Evolutionary conservation across 2,797 vertebrate species (phyloP), one percentile per base, ranked within the genome.

Genomic region (Channallabes apus): DNA sequence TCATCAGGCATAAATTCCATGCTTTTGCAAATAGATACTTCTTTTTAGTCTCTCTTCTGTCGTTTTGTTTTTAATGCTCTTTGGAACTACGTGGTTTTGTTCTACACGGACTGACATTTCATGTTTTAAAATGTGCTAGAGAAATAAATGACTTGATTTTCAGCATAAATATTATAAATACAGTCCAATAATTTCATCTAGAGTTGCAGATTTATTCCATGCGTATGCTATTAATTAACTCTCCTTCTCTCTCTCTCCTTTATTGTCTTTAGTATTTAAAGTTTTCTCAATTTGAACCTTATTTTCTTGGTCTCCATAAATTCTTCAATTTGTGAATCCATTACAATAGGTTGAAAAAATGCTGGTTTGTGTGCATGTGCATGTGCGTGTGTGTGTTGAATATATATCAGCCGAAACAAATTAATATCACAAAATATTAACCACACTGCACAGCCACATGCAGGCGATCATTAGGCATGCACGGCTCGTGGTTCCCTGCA

Each of bases 401-500:
- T 69, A 18, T 35, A 68, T 69, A 68, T 65, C 46, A 11, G 9
- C 46, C 2, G 46, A 46, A 46, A 46, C 46, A 46, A 46, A 46
- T 2, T 0, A 46, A 46, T 9, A 46, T 7, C 46, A 46, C 46
- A 46, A 46, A 9, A 46, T 46, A 46, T 46, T 46, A 46, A 96
- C 62, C 80, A 94, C 94, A 54, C 96, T 97, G 90, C 95, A 92
- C 82, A 94, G 86, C 97, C 97, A 98, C 0, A 95, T 94, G 22
- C 88, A 92, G 14, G 91, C 95, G 15, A 98, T 95, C 95, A 97
- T 96, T 0, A 93, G 77, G 71, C 95, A 94, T 0, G 95, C 94
- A 51, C 96, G 95, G 85, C 91, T 94, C 80, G 93, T 89, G 76
- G 96, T 96, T 92, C 96, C 96, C 90, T 92, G 96, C 68, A 98